A percentile compares a stretch with the other conserved stretches of the same genome.
phyloP scores from a whole-genome alignment of 2,113 vertebrate species.

The Phalacrocorax carbo region DNA sequence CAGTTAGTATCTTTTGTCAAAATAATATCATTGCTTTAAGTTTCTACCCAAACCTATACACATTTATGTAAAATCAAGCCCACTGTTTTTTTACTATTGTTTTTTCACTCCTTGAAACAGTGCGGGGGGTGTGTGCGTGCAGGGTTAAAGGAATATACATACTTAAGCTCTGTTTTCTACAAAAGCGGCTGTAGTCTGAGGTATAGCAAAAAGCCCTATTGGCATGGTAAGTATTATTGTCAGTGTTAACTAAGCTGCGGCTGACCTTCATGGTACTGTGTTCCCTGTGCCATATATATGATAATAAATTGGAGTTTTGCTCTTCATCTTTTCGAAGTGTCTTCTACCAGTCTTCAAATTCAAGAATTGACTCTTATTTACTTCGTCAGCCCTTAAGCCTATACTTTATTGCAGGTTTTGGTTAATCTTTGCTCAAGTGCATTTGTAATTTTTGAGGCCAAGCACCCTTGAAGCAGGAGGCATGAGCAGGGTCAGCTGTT shows the following conservation, averaged over 20 bases:
- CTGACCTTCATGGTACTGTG: background rate
- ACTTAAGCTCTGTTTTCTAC: background rate
- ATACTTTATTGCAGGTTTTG: background rate
- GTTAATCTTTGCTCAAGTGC: background rate
- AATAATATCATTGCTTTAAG: background rate
- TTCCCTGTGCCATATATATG: background rate
- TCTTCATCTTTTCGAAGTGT: background rate
- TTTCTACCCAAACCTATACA: background rate
- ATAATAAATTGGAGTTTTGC: background rate
- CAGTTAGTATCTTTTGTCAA: background rate
- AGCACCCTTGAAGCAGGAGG: background rate
- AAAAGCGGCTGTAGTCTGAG: background rate
- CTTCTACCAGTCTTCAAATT: background rate
- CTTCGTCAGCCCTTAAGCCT: background rate
- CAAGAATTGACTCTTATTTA: background rate
- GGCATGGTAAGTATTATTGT: background rate
- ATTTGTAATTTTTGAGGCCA: background rate
- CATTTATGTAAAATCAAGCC: background rate
- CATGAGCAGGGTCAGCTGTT: background rate
- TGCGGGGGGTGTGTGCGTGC: accelerated
- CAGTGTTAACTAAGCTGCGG: background rate
- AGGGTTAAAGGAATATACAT: background rate
- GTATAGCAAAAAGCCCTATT: background rate
- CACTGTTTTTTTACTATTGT: background rate
- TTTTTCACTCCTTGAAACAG: background rate